Conservation (phyloP, 2,113 vertebrate genomes). For the Tragulus kanchil region DNA sequence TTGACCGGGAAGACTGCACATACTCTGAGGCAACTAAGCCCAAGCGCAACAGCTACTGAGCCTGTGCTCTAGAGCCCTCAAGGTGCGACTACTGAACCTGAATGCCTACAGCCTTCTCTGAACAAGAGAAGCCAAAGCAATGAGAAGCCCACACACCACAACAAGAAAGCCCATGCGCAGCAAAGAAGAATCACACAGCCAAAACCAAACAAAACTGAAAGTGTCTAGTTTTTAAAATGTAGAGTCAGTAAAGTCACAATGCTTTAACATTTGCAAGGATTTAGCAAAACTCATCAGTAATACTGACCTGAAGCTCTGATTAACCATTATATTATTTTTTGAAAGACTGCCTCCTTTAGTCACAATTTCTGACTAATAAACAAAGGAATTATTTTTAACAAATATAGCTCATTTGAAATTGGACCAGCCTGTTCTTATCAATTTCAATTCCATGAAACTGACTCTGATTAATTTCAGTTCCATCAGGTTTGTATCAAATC, state of each 20-base stretch:
- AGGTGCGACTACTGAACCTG: accelerated
- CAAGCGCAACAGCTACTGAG: accelerated
- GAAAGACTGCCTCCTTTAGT: background rate
- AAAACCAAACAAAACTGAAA: background rate
- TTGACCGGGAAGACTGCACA: background rate
- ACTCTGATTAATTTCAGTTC: constrained; percentile 7
- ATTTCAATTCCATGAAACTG: background rate
- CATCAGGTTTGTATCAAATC: background rate
- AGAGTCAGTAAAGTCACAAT: background rate
- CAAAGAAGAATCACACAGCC: background rate
- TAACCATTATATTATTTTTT: background rate
- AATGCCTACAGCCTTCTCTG: background rate
- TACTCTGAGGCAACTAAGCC: background rate
- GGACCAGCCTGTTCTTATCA: background rate
- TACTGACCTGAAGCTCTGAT: background rate
- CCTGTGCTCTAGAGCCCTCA: accelerated
- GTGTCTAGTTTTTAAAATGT: background rate
- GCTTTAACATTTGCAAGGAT: background rate
- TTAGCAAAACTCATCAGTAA: constrained; percentile 30
- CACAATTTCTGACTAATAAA: background rate
- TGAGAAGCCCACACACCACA: accelerated
- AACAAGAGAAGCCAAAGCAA: background rate
- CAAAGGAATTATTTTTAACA: background rate
- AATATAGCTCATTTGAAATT: constrained; percentile 10
- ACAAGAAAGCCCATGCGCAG: background rate